Percentiles rank a stretch among this genome's conserved stretches.
These are phyloP conservation scores for Aphelenchoides bicaudatus DNA, from an alignment of 2,888 invertebrate genomes.

Conservation along the genomic window DNA sequence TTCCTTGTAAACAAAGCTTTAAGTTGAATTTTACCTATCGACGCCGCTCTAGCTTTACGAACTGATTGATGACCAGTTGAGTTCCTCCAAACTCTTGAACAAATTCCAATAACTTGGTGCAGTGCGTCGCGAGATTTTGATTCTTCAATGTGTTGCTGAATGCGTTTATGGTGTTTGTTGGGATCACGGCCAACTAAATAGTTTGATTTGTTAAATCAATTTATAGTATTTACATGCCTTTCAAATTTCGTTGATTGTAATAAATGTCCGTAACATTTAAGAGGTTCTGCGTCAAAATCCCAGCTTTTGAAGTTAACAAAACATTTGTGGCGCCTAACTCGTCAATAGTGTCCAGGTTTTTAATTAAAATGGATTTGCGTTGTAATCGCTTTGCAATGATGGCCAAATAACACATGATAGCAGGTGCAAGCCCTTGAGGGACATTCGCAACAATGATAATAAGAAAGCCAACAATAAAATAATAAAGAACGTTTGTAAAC, in stretches of 20 bases:
- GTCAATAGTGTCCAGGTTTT: conserved; percentile 42
- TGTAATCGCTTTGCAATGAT: conserved; percentile 44
- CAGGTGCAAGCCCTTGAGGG: conserved; percentile 37
- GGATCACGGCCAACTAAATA: too few relatives aligned
- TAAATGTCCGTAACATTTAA: conserved; percentile 45
- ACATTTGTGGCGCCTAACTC: conserved; percentile 40
- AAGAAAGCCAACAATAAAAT: conserved; percentile 24
- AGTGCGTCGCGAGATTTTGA: conserved; percentile 4
- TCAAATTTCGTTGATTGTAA: conserved; percentile 35
- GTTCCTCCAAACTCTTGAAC: conserved; percentile 34
- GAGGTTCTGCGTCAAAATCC: conserved; percentile 42
- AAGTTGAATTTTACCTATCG: too few relatives aligned
- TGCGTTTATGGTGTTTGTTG: too few relatives aligned
- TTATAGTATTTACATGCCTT: too few relatives aligned
- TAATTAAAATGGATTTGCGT: conserved; percentile 41
- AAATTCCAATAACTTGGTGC: conserved; percentile 44
- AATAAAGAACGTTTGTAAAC: conserved; percentile 20
- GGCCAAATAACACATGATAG: conserved; percentile 40
- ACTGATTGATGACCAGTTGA: conserved; percentile 3
- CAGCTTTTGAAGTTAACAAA: conserved; percentile 41
- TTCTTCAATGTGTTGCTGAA: background rate
- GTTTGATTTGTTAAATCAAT: too few relatives aligned
- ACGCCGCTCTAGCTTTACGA: conserved; percentile 7
- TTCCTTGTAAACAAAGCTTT: too few relatives aligned
- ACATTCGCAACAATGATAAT: conserved; percentile 28